Conservation (phyloP, 2,113 vertebrate genomes). For the Aramus guarauna region DNA sequence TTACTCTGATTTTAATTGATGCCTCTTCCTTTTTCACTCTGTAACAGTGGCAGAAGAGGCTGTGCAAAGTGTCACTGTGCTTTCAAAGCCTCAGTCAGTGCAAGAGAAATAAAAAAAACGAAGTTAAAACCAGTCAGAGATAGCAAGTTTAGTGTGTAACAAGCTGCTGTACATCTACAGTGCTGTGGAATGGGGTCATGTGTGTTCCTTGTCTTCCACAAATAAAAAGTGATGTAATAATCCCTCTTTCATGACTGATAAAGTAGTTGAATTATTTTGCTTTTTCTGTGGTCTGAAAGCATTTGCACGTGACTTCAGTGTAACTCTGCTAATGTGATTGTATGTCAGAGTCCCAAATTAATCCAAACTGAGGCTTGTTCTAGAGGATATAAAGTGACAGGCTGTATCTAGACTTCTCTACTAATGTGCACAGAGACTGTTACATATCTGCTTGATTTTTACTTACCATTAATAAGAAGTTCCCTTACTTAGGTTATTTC, state of each 20-base stretch:
- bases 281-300: not conserved
- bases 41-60: not conserved
- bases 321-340: not conserved
- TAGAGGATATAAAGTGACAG: not conserved
- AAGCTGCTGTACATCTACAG: not conserved
- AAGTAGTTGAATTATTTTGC: not conserved
- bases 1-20: not conserved
- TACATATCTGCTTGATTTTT: not conserved
- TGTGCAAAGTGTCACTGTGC: not conserved
- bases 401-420: fast-evolving
- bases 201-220: not conserved
- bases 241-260: not conserved
- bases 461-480: not conserved
- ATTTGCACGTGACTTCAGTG: not conserved
- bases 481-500: not conserved
- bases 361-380: not conserved
- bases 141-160: not conserved
- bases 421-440: not conserved
- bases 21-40: not conserved
- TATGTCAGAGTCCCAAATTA: not conserved
- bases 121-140: not conserved
- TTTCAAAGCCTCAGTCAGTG: not conserved
- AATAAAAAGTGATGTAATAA: not conserved
- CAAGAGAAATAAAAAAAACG: not conserved
- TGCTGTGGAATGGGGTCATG: not conserved